Evolutionary conservation across 2,888 invertebrate species (phyloP), one percentile per base, ranked within the genome.

Genomic region (Ophion ventricosus): DNA sequence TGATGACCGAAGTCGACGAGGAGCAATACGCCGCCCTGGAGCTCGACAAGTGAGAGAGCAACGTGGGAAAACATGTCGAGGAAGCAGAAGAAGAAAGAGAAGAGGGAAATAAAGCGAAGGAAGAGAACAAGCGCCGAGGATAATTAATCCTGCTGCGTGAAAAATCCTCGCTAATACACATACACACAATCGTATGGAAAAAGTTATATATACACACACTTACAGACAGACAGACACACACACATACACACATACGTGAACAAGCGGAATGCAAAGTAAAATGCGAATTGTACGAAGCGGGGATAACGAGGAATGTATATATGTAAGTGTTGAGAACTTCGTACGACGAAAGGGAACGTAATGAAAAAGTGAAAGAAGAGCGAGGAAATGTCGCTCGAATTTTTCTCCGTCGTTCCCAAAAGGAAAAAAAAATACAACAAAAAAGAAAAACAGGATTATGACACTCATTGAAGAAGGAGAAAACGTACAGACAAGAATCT

Each of bases 1-100:
- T 97, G 94, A 97, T 97, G 95, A 97, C 97, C 7, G 97, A 97
- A 93, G 96, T 98, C 85, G 97, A 97, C 89, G 97, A 97, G 89
- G 97, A 97, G 90, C 97, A 98, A 91, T 97, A 96, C 88, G 96
- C 96, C 86, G 96, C 96, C 29, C 90, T 96, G 92, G 89, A 94
- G 94, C 90, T 96, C 92, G 94, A 95, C 93, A 91, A 95, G 94
- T 93, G 95, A 94, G 90, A 59, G n/a, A 57, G n/a, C 11, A 59
- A 7, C n/a, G 75, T 40, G 59, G 8, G 69, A 67, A 72, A 66
- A 66, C 35, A 11, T 63, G 69, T 72, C 25, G 26, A 63, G 67
- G 29, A 73, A 74, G 67, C 67, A 25, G 67, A 74, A 57, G 66
- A 56, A 81, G 43, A 66, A 75, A 59, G n/a, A 57, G 40, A 74